Conservation (phyloP, 2,113 vertebrate genomes). For the Calidris pugnax region DNA sequence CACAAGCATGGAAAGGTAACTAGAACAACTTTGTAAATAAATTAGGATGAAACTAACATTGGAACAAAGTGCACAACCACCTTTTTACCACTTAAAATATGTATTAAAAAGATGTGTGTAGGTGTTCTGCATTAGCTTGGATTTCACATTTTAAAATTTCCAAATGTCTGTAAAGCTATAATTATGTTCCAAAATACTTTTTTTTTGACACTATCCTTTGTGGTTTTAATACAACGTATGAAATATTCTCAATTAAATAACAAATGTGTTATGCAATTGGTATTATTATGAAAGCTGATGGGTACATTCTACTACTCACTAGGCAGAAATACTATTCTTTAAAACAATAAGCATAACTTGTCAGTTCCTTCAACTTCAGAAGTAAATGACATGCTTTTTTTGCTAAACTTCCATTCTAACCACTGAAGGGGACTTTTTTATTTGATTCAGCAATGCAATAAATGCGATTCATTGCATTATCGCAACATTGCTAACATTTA, state of each 20-base stretch:
- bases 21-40: background rate
- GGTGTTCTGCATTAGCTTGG: background rate
- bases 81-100: background rate
- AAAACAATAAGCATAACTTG: background rate
- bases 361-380: background rate
- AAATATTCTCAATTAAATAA: constrained; percentile 27
- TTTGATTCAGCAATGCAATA: background rate
- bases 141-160: background rate
- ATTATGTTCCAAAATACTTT: background rate
- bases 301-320: background rate
- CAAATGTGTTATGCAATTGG: background rate
- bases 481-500: background rate
- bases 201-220: background rate
- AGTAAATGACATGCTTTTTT: background rate
- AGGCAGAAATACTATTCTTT: background rate
- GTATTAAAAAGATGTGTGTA: background rate
- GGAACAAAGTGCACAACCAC: background rate
- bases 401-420: background rate
- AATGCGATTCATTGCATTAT: background rate
- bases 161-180: background rate
- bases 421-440: background rate
- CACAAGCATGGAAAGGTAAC: background rate
- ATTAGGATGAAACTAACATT: background rate
- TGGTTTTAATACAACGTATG: background rate
- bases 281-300: background rate